Evolutionary conservation across 2,113 vertebrate species (phyloP).

Genomic region (Rhinopomastus cyanomelas): DNA sequence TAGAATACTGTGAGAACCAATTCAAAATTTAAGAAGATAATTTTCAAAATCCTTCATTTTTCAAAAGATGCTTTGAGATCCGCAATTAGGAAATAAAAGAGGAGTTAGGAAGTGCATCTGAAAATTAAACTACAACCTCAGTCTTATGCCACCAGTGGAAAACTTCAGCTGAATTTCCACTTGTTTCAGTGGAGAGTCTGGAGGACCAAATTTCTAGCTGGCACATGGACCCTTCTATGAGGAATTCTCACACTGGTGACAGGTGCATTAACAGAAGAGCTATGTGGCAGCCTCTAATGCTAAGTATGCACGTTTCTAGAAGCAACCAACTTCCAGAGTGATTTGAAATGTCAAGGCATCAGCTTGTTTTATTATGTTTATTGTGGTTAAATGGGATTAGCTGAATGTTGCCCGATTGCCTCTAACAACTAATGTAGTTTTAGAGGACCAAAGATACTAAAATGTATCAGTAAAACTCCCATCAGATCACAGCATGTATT

Average conservation of each 20-base stretch:
- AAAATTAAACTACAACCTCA: not conserved
- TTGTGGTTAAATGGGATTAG: not conserved
- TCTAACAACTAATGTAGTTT: not conserved
- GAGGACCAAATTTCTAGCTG: not conserved
- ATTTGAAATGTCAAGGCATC: not conserved
- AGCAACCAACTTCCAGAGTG: not conserved
- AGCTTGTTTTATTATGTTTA: not conserved
- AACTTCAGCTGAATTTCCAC: not conserved
- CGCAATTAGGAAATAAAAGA: not conserved
- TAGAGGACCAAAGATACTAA: not conserved
- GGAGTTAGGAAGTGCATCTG: not conserved
- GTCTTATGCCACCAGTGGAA: not conserved
- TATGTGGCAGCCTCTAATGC: slow-evolving; percentile 70
- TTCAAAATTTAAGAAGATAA: not conserved
- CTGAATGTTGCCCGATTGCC: not conserved
- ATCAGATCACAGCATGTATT: too few species aligned
- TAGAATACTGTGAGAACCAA: not conserved
- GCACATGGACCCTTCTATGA: not conserved
- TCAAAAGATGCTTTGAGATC: not conserved
- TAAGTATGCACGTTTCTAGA: not conserved
- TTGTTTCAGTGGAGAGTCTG: not conserved
- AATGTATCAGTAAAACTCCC: not conserved
- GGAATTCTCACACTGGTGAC: not conserved
- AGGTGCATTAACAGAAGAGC: not conserved
- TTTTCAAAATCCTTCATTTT: not conserved